These are phyloP conservation scores for Acronicta leporina DNA, from an alignment of 2,888 invertebrate species.

Conservation along the genomic window DNA sequence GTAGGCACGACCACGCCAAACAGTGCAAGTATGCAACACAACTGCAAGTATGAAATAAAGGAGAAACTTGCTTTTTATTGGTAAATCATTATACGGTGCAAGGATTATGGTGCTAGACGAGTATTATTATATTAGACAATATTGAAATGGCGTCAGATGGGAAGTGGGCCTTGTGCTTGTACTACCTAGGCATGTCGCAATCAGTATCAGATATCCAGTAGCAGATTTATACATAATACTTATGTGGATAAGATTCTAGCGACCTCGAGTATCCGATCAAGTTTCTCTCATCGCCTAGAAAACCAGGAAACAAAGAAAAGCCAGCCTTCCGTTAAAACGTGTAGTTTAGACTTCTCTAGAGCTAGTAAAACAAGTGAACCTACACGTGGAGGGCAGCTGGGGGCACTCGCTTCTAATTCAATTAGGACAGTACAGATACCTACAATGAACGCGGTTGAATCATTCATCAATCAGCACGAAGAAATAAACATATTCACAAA, in stretches of 20 bases:
- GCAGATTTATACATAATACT: slow-evolving; percentile 14
- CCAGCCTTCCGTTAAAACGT: slow-evolving; percentile 49
- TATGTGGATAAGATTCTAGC: slow-evolving; percentile 37
- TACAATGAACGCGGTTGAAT: neutral
- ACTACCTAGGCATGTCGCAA: slow-evolving; percentile 2
- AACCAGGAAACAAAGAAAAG: slow-evolving; percentile 56
- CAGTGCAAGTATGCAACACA: slow-evolving; percentile 28
- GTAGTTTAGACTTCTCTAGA: neutral
- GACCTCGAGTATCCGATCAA: slow-evolving; percentile 54
- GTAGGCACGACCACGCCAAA: slow-evolving; percentile 33
- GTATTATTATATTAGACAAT: neutral
- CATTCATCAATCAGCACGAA: neutral
- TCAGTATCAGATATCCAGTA: slow-evolving; percentile 47
- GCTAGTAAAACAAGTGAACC: slow-evolving; percentile 6
- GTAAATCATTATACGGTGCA: slow-evolving; percentile 11
- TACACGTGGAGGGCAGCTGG: slow-evolving; percentile 22
- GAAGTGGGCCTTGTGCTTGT: slow-evolving; percentile 6
- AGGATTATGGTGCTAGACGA: neutral
- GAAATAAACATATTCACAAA: slow-evolving; percentile 9
- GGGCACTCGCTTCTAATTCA: slow-evolving; percentile 56
- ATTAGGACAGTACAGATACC: slow-evolving; percentile 53
- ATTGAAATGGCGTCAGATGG: neutral
- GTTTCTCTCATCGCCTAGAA: slow-evolving; percentile 51
- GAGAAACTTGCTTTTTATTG: slow-evolving; percentile 10
- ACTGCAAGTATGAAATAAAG: slow-evolving; percentile 3